Conservation (phyloP, 2,888 invertebrate genomes). For the Herminia tarsipennalis region DNA sequence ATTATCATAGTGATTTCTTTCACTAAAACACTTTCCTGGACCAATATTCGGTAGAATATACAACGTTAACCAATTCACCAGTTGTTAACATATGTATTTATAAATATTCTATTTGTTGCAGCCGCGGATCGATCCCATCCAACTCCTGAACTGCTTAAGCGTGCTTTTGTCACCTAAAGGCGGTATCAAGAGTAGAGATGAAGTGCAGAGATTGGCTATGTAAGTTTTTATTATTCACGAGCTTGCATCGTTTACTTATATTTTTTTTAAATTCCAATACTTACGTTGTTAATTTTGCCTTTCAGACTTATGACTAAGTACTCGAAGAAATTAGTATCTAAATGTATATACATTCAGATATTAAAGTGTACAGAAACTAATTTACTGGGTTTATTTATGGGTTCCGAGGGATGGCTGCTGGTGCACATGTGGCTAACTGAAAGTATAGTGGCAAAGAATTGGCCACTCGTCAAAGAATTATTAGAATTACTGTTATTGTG, state of each 20-base stretch:
- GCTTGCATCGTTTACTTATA: too few relatives aligned
- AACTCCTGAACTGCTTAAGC: conserved; percentile 94
- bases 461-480: conserved; percentile 94
- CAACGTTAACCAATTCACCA: too few relatives aligned
- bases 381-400: conserved; percentile 94
- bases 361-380: conserved; percentile 94
- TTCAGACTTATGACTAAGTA: conserved; percentile 97
- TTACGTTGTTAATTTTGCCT: conserved; percentile 52
- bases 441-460: conserved; percentile 93
- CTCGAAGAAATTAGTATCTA: conserved; percentile 97
- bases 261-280: not conserved
- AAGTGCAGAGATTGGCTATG: conserved; percentile 95
- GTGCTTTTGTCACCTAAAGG: conserved; percentile 93
- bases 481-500: conserved; percentile 93
- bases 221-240: conserved; percentile 75
- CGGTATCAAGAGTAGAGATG: conserved; percentile 94
- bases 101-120: conserved; percentile 76
- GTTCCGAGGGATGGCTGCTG: conserved; percentile 96
- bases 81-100: too few relatives aligned
- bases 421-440: conserved; percentile 96
- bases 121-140: conserved; percentile 97
- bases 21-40: too few relatives aligned
- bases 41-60: too few relatives aligned
- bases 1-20: too few relatives aligned
- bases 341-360: conserved; percentile 97